These are phyloP conservation scores for Hesperophylax magnus DNA, from an alignment of 1,140 invertebrate genomes.

Conservation along the genomic window DNA sequence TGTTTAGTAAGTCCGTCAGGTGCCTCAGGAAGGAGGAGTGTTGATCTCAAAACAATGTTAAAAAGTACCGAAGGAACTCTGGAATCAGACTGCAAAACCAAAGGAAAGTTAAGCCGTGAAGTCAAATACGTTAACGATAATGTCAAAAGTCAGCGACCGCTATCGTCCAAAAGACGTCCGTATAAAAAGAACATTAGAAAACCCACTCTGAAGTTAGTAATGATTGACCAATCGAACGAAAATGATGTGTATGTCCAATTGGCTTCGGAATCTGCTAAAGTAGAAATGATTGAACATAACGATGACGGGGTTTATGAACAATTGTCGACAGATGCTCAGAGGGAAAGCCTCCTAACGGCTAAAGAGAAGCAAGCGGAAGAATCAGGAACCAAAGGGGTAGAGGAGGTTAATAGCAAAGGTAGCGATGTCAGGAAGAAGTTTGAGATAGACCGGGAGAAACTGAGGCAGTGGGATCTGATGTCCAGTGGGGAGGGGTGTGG, in stretches of 20 bases:
- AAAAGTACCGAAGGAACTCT: conserved; percentile 58
- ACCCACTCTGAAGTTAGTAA: neutral
- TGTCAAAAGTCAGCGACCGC: conserved; percentile 63
- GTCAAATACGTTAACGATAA: conserved; percentile 84
- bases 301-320: conserved; percentile 70
- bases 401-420: conserved; percentile 51
- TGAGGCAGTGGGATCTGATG: conserved; percentile 89
- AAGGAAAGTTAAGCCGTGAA: conserved; percentile 73
- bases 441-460: conserved; percentile 87
- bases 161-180: conserved; percentile 44
- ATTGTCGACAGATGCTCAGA: conserved; percentile 61
- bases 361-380: neutral
- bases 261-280: conserved; percentile 61
- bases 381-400: neutral
- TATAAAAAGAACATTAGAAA: conserved; percentile 48
- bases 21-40: conserved; percentile 59
- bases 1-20: conserved; percentile 64
- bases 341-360: neutral
- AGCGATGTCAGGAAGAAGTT: conserved; percentile 61
- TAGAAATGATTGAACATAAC: conserved; percentile 48
- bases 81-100: conserved; percentile 57
- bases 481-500: conserved; percentile 79
- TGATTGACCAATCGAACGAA: conserved; percentile 61
- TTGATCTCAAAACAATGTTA: conserved; percentile 63
- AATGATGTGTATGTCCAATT: conserved; percentile 76